These are phyloP conservation scores for Asarcornis scutulata DNA, from an alignment of 2,113 vertebrate genomes.

Conservation along the genomic window DNA sequence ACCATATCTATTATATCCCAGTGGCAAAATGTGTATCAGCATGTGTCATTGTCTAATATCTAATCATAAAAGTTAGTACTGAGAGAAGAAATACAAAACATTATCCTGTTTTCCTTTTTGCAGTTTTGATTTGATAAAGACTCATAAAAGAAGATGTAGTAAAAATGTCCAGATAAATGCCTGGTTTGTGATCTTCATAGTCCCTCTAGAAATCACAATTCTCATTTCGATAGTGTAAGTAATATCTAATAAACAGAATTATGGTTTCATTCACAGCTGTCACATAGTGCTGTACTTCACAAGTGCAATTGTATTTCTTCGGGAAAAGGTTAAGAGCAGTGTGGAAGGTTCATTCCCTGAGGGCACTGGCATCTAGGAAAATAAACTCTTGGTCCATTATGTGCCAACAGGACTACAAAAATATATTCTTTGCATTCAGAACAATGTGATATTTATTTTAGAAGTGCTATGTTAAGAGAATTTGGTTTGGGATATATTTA, in stretches of 20 bases:
- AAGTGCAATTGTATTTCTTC: conserved; percentile 59
- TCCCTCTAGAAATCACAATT: conserved; percentile 47
- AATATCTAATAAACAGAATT: conserved; percentile 64
- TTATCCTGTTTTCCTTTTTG: conserved; percentile 45
- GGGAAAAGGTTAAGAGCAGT: conserved; percentile 34
- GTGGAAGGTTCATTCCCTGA: conserved; percentile 50
- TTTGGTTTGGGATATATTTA: conserved; percentile 27
- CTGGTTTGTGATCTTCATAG: conserved; percentile 43
- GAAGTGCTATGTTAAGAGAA: background rate
- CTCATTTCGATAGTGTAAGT: conserved; percentile 48
- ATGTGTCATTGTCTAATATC: background rate
- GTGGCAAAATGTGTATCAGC: background rate
- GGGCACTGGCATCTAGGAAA: conserved; percentile 3
- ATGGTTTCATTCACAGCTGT: conserved; percentile 55
- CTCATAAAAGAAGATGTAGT: conserved; percentile 54
- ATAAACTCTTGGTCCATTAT: conserved; percentile 58
- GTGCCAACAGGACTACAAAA: conserved; percentile 40
- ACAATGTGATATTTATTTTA: conserved; percentile 36
- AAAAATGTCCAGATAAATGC: conserved; percentile 57
- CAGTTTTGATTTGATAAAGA: conserved; percentile 43
- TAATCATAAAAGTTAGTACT: conserved; percentile 17
- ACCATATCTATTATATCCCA: background rate
- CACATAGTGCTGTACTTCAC: conserved; percentile 53
- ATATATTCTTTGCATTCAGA: conserved; percentile 1
- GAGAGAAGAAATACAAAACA: conserved; percentile 30